A percentile compares a stretch with the other conserved stretches of the same genome.
Conservation (phyloP, 2,888 invertebrate species). For the Megamerina dolium region DNA sequence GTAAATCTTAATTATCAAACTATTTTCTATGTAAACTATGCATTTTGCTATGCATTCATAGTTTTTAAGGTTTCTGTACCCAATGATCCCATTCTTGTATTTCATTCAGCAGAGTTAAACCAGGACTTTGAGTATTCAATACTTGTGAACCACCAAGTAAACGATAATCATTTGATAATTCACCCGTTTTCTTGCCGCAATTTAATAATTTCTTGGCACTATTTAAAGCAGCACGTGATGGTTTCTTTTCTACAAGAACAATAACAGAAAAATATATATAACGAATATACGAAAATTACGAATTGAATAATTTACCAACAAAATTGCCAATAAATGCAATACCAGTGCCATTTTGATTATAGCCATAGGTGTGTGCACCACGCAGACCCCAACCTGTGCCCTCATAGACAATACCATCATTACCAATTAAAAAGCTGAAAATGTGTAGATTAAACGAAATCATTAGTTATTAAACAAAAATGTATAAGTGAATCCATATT, state of each 20-base stretch:
- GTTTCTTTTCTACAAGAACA: conserved; percentile 43
- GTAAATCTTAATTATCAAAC: no score
- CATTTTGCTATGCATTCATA: no score
- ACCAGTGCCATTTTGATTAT: conserved; percentile 58
- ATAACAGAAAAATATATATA: background rate
- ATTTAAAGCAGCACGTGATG: conserved; percentile 41
- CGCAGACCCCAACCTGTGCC: conserved; percentile 59
- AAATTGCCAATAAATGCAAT: conserved; percentile 58
- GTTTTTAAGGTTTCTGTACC: conserved; percentile 32
- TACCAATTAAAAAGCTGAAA: conserved; percentile 56
- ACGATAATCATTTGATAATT: conserved; percentile 46
- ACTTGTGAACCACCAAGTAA: conserved; percentile 52
- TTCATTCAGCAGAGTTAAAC: conserved; percentile 48
- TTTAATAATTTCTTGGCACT: conserved; percentile 47
- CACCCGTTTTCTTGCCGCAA: conserved; percentile 48
- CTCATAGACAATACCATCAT: conserved; percentile 61
- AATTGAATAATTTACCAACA: conserved; percentile 40
- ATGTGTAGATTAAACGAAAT: no score
- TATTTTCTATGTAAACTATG: no score
- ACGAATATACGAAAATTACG: background rate
- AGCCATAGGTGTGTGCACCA: conserved; percentile 57
- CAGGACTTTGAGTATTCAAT: conserved; percentile 50
- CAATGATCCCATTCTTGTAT: conserved; percentile 52
- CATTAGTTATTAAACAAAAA: no score
- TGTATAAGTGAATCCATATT: no score